Evolutionary conservation across 2,113 vertebrate genomes (phyloP), one percentile per base, ranked within the genome.

Genomic region (Empidonax alnorum): DNA sequence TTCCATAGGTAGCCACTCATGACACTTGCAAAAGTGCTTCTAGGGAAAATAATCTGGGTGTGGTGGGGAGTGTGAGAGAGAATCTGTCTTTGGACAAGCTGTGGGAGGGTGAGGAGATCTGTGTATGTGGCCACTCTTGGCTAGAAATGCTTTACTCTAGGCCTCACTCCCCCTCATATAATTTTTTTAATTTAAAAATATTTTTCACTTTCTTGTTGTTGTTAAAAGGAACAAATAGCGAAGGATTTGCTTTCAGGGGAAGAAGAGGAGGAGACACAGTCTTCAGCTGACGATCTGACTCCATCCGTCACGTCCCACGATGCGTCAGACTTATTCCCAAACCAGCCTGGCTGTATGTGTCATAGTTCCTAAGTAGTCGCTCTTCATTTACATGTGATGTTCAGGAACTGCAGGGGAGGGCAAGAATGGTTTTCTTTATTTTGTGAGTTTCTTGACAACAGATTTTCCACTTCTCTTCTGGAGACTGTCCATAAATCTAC

Each of bases 171-270:
- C 41, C 52, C 35, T 49, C 14, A 1, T 37, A 3, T 24, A 13
- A 39, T 39, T 83, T 81, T 88, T 88, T 81, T 5, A 81, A 82
- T 95, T 90, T 73, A 79, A 91, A 95, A 66, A 52, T 63, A 37
- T 94, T 94, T 91, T 97, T 81, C 85, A 31, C 76, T 96, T 94
- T 98, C 91, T 97, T 79, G 84, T 97, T 96, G 85, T 96, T 95
- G 91, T 97, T 95, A 90, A 96, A 97, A 99, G 99, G 98, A 99
- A 94, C 98, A 99, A 96, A 99, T 99, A 93, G 98, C 98, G 30
- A 98, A 99, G 96, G 99, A 99, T 90, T 97, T 99, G 93, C 99
- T 99, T 97, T 98, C 98, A 62, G 98, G 98, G 94, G 98, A 98
- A 95, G 98, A 98, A 94, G 98, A 98, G 87, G 98, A 98, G 90